A percentile compares a stretch with the other conserved stretches of the same genome.
These are phyloP conservation scores for Harpalus rubripes DNA, from an alignment of 2,888 invertebrate genomes.

Conservation along the genomic window DNA sequence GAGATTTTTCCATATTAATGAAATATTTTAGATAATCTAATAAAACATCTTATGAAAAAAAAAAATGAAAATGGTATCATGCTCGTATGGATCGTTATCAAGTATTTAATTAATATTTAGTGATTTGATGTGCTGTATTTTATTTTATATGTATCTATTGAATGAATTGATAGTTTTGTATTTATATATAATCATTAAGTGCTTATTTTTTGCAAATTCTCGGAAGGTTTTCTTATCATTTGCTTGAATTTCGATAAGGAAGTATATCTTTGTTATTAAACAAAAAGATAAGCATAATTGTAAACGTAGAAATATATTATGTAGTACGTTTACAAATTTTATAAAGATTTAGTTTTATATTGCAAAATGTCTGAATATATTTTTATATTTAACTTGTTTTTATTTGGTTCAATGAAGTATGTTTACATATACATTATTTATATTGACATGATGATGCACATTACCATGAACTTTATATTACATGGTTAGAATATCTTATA, in stretches of 20 bases:
- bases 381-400: too few relatives aligned
- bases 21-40: conserved; percentile 11
- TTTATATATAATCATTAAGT: background rate
- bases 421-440: too few relatives aligned
- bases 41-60: conserved; percentile 9
- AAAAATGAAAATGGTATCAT: background rate
- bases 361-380: background rate
- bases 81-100: background rate
- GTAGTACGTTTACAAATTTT: conserved; percentile 23
- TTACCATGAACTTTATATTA: too few relatives aligned
- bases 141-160: background rate
- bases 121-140: background rate
- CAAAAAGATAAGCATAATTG: conserved; percentile 18
- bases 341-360: background rate
- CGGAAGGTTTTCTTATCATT: conserved; percentile 15
- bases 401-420: too few relatives aligned
- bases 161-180: background rate
- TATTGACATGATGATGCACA: too few relatives aligned
- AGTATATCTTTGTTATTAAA: conserved; percentile 40
- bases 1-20: conserved; percentile 12
- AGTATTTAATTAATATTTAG: background rate
- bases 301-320: conserved; percentile 14
- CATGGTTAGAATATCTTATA: too few relatives aligned
- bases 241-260: conserved; percentile 35
- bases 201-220: background rate